Base-by-base conservation (phyloP, 2,888 invertebrate species). In the Epiblema foenella region DNA sequence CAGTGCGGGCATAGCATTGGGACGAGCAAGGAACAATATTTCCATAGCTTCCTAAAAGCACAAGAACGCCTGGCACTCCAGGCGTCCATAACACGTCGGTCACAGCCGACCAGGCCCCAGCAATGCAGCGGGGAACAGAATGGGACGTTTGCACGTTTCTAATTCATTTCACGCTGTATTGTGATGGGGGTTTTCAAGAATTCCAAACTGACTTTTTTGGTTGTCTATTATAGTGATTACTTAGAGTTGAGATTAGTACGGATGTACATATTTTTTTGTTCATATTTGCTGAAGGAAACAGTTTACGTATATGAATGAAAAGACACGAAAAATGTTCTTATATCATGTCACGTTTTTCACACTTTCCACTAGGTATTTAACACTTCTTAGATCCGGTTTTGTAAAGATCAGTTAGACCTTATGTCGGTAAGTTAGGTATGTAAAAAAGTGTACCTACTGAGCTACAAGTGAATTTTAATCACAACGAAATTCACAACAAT, bases 151-250 rank as follows among this genome's bases (percentile, higher is more conserved):
- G 81, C 76, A 73, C 80, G 77, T 74, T 79, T 79, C 79, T 86
- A 85, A 88, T 87, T 83, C 85, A 88, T 89, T 87, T 86, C 83
- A 88, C 83, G 85, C 76, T 72, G 79, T 79, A 79, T 78, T 80
- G 77, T 79, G 77, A 70, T 69, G 74, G 73, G 77, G 75, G 75
- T 77, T 63, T 62, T 52, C 29, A 20, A 42, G 46, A 59, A 66
- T 65, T 58, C 58, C 51, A 39, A 29, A 29, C 15, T 17, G 11
- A n/a, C 18, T 56, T 60, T n/a, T 70, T 66, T 66, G 17, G 17
- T 3, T 1, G 52, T 46, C 17, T 39, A n/a, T 64, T 54, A 54
- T 11, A 37, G 37, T 51, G 18, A 33, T 20, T 52, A 63, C 37
- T 64, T 24, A 24, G 37, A 51, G 64, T 64, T 54, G n/a, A 37